phyloP scores from a whole-genome alignment of 2,113 vertebrate genomes.

The Pyxicephalus adspersus region DNA sequence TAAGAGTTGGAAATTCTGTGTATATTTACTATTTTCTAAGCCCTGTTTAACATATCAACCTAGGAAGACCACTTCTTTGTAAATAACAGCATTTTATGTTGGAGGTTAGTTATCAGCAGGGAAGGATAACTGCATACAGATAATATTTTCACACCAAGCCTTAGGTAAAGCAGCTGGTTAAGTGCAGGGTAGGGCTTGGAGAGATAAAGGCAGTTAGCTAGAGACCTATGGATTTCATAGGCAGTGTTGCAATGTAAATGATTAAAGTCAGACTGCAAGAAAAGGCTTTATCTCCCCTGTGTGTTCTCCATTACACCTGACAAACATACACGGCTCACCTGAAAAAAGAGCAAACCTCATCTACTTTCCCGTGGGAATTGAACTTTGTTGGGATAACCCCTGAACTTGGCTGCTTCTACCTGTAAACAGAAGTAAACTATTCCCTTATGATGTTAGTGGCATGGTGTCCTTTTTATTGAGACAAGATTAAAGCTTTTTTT shows the following conservation, averaged over 20 bases:
- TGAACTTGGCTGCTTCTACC: conserved; percentile 85
- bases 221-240: conserved; percentile 40
- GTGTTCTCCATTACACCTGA: conserved; percentile 65
- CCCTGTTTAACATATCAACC: neutral
- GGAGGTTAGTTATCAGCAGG: conserved; percentile 20
- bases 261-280: conserved; percentile 53
- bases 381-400: conserved; percentile 80
- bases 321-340: conserved; percentile 66
- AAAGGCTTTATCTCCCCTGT: conserved; percentile 61
- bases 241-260: conserved; percentile 28
- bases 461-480: conserved; percentile 72
- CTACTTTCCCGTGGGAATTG: conserved; percentile 95
- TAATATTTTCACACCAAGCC: conserved; percentile 36
- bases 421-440: conserved; percentile 78
- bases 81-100: neutral
- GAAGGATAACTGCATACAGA: neutral
- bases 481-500: conserved; percentile 64
- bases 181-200: conserved; percentile 25
- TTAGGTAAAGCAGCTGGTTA: conserved; percentile 30
- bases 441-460: conserved; percentile 70
- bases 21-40: too few relatives aligned
- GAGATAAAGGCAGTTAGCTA: conserved; percentile 44
- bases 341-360: conserved; percentile 64
- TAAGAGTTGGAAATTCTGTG: too few relatives aligned
- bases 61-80: neutral